These are phyloP conservation scores for Caenorhabditis tropicalis DNA, from an alignment of 1,140 invertebrate genomes.

Conservation along the genomic window DNA sequence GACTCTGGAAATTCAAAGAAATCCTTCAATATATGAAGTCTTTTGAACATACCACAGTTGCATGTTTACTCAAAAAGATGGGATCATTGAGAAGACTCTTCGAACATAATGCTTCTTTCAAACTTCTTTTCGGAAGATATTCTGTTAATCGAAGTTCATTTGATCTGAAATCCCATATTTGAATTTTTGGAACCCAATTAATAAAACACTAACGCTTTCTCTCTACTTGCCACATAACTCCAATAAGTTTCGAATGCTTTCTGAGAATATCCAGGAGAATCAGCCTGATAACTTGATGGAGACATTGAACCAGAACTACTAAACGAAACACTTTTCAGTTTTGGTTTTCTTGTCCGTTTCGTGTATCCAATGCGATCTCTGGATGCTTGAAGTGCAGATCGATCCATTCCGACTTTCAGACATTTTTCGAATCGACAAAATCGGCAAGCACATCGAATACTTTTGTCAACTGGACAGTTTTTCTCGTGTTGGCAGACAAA, in stretches of 20 bases:
- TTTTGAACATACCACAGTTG: background rate
- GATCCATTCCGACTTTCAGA: slow-evolving; percentile 64
- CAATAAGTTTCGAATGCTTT: background rate
- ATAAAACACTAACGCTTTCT: background rate
- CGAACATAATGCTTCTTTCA: slow-evolving; percentile 48
- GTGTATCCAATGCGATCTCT: slow-evolving; percentile 68
- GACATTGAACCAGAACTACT: slow-evolving; percentile 20
- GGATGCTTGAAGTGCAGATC: slow-evolving; percentile 69
- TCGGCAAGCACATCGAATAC: slow-evolving; percentile 65
- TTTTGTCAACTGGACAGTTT: slow-evolving; percentile 66
- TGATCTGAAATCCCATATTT: background rate
- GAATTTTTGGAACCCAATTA: too few species aligned
- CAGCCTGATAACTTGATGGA: background rate
- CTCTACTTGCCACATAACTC: slow-evolving; percentile 13
- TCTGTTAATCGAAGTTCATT: slow-evolving; percentile 38
- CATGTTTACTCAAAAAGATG: background rate
- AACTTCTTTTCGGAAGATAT: slow-evolving; percentile 9
- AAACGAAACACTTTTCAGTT: background rate
- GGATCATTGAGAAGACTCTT: slow-evolving; percentile 39
- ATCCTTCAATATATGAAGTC: too few species aligned
- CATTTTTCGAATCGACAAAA: slow-evolving; percentile 67
- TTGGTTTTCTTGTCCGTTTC: slow-evolving; percentile 60
- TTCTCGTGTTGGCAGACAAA: slow-evolving; percentile 64
- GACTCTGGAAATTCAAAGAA: background rate
- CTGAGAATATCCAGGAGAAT: slow-evolving; percentile 30